phyloP scores from a whole-genome alignment of 2,113 vertebrate genomes.

The Amazona guildingii region DNA sequence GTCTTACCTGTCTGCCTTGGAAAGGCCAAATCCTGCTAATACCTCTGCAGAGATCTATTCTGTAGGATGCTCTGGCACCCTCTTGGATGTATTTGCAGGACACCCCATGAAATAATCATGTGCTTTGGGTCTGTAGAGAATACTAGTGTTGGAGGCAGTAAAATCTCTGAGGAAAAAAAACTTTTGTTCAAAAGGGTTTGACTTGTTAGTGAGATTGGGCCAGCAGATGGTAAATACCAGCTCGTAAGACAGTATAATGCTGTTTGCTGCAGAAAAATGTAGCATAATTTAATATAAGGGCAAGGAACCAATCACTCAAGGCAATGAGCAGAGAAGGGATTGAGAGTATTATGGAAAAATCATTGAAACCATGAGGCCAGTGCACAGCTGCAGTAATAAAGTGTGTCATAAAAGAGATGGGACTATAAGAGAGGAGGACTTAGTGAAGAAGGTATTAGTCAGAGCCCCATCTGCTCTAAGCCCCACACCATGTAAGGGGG shows the following conservation, averaged over 20 bases:
- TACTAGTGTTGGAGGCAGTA: conserved; percentile 55
- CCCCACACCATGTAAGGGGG: background rate
- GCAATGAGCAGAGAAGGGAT: conserved; percentile 29
- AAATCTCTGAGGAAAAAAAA: conserved; percentile 62
- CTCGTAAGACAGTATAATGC: background rate
- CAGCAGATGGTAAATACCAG: conserved; percentile 51
- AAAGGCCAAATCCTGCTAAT: background rate
- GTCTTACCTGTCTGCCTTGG: background rate
- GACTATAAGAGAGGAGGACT: background rate
- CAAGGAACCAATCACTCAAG: conserved; percentile 53
- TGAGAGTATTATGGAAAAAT: conserved; percentile 53
- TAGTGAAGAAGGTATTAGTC: conserved; percentile 8
- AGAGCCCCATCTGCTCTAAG: conserved; percentile 18
- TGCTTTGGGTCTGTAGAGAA: conserved; percentile 58
- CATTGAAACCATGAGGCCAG: conserved; percentile 52
- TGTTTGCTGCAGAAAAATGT: conserved; percentile 40
- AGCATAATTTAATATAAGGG: conserved; percentile 43
- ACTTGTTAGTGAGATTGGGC: conserved; percentile 52
- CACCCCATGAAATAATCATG: conserved; percentile 24
- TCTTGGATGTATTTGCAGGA: background rate
- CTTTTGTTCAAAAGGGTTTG: conserved; percentile 70
- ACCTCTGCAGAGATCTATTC: background rate
- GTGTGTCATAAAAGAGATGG: conserved; percentile 12
- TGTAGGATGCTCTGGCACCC: background rate
- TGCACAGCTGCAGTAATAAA: conserved; percentile 58